A percentile compares a stretch with the other conserved stretches of the same genome.
These are phyloP conservation scores for Blennius ocellaris DNA, from an alignment of 2,113 vertebrate species.

Conservation along the genomic window DNA sequence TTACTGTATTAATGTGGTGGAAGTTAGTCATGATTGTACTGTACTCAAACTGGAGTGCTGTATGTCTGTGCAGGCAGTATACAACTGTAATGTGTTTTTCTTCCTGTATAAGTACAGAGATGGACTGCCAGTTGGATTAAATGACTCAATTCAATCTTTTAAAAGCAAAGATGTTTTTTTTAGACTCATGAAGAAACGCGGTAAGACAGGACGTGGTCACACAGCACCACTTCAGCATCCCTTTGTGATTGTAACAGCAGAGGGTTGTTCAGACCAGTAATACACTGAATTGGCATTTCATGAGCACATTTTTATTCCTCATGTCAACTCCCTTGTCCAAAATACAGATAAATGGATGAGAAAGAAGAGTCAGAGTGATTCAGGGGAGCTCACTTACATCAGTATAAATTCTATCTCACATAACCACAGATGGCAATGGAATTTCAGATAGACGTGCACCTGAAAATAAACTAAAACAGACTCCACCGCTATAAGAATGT, in stretches of 20 bases:
- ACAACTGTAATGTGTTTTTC: constrained; percentile 44
- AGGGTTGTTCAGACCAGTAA: not conserved
- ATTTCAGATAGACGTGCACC: constrained; percentile 67
- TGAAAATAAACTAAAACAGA: constrained; percentile 80
- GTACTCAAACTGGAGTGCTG: constrained; percentile 27
- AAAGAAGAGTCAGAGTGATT: constrained; percentile 33
- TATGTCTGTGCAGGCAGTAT: constrained; percentile 36
- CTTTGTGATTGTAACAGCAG: constrained; percentile 5
- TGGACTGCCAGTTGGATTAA: constrained; percentile 13
- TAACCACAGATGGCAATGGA: constrained; percentile 39
- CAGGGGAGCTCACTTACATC: constrained; percentile 34
- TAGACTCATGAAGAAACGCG: not conserved
- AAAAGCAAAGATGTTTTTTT: constrained; percentile 13
- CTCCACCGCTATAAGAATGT: constrained; percentile 35
- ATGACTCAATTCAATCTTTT: constrained; percentile 22
- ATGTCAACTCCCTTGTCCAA: not conserved
- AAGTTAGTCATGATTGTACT: constrained; percentile 47
- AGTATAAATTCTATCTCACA: constrained; percentile 47
- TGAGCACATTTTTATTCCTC: not conserved
- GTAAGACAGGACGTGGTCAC: constrained; percentile 15
- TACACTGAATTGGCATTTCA: not conserved
- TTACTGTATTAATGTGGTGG: constrained; percentile 67
- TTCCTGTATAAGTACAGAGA: constrained; percentile 21
- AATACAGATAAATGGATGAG: constrained; percentile 13
- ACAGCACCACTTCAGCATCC: not conserved